A percentile compares a stretch with the other conserved stretches of the same genome.
Conservation (phyloP, 1,140 invertebrate species). For the Holotrichia oblita region DNA sequence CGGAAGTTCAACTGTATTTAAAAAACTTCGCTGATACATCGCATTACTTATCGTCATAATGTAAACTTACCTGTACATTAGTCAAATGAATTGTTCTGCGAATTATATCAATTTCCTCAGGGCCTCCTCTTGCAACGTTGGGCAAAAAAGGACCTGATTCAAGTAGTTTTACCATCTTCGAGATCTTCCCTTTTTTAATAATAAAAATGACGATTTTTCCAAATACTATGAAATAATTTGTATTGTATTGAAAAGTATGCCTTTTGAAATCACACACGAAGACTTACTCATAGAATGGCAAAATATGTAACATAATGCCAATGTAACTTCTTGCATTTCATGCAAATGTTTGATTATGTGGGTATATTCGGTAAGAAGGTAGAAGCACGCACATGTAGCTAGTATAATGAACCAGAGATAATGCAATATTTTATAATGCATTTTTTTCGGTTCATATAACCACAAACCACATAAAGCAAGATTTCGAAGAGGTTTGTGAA, state of each 20-base stretch:
- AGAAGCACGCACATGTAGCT: not conserved
- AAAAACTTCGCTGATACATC: too few species aligned
- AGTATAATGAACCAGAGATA: not conserved
- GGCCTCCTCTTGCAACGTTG: constrained; percentile 31
- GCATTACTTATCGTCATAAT: too few species aligned
- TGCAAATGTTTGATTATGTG: not conserved
- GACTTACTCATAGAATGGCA: constrained; percentile 27
- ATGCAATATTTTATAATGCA: not conserved
- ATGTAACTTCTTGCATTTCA: constrained; percentile 30
- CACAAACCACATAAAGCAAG: not conserved
- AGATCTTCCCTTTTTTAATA: not conserved
- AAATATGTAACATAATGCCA: constrained; percentile 32
- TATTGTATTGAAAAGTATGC: too few species aligned
- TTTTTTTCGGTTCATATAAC: constrained; percentile 7
- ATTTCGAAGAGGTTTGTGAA: not conserved
- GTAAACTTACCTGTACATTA: constrained; percentile 28
- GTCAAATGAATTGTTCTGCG: not conserved
- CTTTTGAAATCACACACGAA: not conserved
- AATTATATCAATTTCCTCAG: constrained; percentile 29
- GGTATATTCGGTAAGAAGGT: constrained; percentile 15
- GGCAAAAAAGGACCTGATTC: constrained; percentile 35
- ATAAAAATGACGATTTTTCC: constrained; percentile 2
- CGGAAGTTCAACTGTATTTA: too few species aligned
- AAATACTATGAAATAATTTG: not conserved
- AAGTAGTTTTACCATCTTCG: not conserved